Evolutionary conservation across 2,797 vertebrate genomes (phyloP), one percentile per base, ranked within the genome.

Genomic region (Bovichtus variegatus): DNA sequence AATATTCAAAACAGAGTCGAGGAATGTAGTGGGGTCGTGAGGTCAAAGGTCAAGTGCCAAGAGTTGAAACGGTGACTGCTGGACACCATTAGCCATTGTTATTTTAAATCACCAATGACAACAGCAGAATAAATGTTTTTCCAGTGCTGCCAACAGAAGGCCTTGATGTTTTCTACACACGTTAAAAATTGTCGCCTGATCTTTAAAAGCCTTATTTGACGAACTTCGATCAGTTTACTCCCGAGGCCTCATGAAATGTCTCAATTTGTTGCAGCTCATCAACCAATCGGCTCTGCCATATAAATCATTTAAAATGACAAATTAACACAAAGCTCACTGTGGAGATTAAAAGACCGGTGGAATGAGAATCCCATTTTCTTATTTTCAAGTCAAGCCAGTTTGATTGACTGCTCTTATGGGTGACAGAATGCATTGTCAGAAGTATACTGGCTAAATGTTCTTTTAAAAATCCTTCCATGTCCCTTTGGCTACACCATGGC

Each of bases 1-100:
- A 18, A 9, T 7, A 50, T 57, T 46, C 31, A 51, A 63, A 71
- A 68, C 29, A 53, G n/a, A 60, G 49, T 27, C 12, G 40, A 27
- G 58, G 34, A n/a, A 41, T 7, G 8, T 15, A 21, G 51, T 67
- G 23, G 10, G 29, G 27, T 6, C 9, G 7, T 13, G 18, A 40
- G 38, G 71, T 80, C 75, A 78, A 78, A 84, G 64, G 58, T 75
- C 51, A 66, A 15, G 18, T 36, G 64, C 15, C 13, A 53, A 40
- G 64, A 57, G 57, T 70, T 75, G 63, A 81, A 64, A 73, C 41
- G 74, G 74, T 61, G 13, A 12, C 10, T 9, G 50, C 44, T 44
- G 10, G 40, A 75, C 29, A 80, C 21, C 8, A 50, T 58, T 34
- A 38, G 34, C 36, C 31, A 25, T 34, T 67, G 58, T 66, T 57